phyloP scores from a whole-genome alignment of 2,888 invertebrate genomes.

The Diachrysia chrysitis region DNA sequence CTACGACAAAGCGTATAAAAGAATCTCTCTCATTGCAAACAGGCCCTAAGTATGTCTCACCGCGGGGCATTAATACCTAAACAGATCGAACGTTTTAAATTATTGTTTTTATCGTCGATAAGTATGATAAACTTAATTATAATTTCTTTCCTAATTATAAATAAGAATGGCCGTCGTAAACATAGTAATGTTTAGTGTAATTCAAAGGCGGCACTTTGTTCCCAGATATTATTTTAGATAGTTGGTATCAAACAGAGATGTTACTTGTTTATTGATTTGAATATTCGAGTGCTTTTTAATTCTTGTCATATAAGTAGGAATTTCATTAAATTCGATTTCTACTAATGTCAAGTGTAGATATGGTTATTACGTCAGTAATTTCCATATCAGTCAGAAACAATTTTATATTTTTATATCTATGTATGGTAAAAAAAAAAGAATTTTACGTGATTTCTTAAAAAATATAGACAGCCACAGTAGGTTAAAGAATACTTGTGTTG shows the following conservation, averaged over 20 bases:
- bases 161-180: slow-evolving; percentile 35
- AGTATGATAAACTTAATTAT: slow-evolving; percentile 46
- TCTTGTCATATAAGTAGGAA: slow-evolving; percentile 6
- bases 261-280: slow-evolving; percentile 21
- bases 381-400: too few relatives aligned
- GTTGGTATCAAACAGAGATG: slow-evolving; percentile 40
- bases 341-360: background rate
- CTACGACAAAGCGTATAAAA: background rate
- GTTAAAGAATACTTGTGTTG: too few relatives aligned
- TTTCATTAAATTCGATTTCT: background rate
- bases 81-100: slow-evolving; percentile 25
- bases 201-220: slow-evolving; percentile 21
- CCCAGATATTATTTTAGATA: slow-evolving; percentile 37
- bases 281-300: slow-evolving; percentile 19
- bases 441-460: too few relatives aligned
- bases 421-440: too few relatives aligned
- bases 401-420: too few relatives aligned
- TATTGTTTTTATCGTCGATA: slow-evolving; percentile 42
- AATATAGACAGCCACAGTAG: too few relatives aligned
- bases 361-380: too few relatives aligned
- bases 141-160: slow-evolving; percentile 50
- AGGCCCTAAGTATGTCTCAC: slow-evolving; percentile 14
- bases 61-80: slow-evolving; percentile 32
- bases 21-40: background rate
- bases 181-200: slow-evolving; percentile 28